Evolutionary conservation across 2,888 invertebrate genomes (phyloP).

Genomic region (Protodeltote pygarga): DNA sequence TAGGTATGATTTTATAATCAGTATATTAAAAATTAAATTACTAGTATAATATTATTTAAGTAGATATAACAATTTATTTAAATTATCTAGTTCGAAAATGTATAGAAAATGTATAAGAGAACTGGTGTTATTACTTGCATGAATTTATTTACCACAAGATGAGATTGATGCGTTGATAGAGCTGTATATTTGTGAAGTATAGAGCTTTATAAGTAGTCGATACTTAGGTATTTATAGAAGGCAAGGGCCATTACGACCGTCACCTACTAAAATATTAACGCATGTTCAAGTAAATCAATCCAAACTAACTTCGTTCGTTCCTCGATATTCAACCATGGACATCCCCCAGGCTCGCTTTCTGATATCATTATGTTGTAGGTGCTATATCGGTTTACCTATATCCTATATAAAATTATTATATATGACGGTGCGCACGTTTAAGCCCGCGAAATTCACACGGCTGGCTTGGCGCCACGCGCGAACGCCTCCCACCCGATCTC

Average conservation of each 20-base stretch:
- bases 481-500: constrained; percentile 76
- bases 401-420: constrained; percentile 36
- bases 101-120: too few species aligned
- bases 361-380: constrained; percentile 46
- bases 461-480: constrained; percentile 76
- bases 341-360: constrained; percentile 33
- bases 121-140: too few species aligned
- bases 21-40: too few species aligned
- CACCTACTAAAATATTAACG: constrained; percentile 17
- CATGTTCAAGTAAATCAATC: constrained; percentile 27
- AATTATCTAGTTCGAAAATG: too few species aligned
- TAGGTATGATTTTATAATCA: too few species aligned
- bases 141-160: too few species aligned
- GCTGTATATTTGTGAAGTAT: too few species aligned
- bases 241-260: constrained; percentile 18
- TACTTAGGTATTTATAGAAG: too few species aligned
- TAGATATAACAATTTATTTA: too few species aligned
- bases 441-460: constrained; percentile 77
- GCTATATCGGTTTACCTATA: constrained; percentile 4
- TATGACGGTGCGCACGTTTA: constrained; percentile 58
- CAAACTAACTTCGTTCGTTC: constrained; percentile 24
- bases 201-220: too few species aligned
- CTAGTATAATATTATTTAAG: too few species aligned
- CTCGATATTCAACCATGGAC: constrained; percentile 28
- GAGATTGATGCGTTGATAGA: too few species aligned